Conservation (phyloP, 1,140 invertebrate species). For the Drosophila parvula region DNA sequence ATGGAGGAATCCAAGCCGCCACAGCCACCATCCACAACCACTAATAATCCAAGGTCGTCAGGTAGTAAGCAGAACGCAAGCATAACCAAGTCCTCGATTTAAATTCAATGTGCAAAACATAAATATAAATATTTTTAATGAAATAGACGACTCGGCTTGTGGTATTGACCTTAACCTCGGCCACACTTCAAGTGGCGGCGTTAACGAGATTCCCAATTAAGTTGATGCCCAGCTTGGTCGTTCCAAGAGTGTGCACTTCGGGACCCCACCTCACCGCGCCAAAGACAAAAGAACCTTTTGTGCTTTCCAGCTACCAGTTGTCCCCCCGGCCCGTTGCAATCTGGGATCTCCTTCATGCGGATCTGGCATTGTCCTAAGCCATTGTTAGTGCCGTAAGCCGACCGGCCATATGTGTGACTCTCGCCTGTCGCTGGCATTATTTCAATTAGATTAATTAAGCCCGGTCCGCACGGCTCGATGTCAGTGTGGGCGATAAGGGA, state of each 20-base stretch:
- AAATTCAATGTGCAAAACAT: constrained; percentile 1
- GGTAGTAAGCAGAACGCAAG: not conserved
- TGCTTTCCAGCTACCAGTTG: not conserved
- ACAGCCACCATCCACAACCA: not conserved
- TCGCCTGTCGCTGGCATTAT: constrained; percentile 42
- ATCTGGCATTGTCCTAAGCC: constrained; percentile 35
- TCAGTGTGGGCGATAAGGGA: not conserved
- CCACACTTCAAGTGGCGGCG: constrained; percentile 13
- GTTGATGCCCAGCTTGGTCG: constrained; percentile 19
- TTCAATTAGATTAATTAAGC: constrained; percentile 60
- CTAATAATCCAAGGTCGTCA: not conserved
- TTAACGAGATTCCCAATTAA: constrained; percentile 35
- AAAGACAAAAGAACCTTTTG: constrained; percentile 44
- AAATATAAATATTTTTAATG: constrained; percentile 2
- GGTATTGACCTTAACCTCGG: constrained; percentile 7
- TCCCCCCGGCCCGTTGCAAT: constrained; percentile 18
- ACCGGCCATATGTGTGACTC: constrained; percentile 23
- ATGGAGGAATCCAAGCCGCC: constrained; percentile 14
- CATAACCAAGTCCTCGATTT: not conserved
- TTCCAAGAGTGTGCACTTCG: constrained; percentile 23
- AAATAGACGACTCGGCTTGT: constrained; percentile 1
- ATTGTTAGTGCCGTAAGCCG: constrained; percentile 40
- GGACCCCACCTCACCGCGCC: not conserved
- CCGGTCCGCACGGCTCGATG: constrained; percentile 12
- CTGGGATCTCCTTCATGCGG: constrained; percentile 22